Evolutionary conservation across 2,888 invertebrate species (phyloP), one percentile per base, ranked within the genome.

Genomic region (Bimastos eiseni): DNA sequence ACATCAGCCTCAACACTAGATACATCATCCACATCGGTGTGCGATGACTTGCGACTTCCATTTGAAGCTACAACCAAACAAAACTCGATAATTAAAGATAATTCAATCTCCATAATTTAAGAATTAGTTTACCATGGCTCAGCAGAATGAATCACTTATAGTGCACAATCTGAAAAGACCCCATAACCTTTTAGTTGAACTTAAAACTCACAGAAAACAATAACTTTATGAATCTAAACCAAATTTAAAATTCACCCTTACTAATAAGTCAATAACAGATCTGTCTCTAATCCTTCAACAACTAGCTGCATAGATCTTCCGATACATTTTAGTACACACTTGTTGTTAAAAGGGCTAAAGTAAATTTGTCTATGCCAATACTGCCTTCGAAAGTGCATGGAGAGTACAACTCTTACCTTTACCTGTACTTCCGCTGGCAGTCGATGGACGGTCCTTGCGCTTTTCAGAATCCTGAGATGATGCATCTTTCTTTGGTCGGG

Each of bases 401-500:
- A 70, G 30, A n/a, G 84, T 84, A 8, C 84, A 33, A 17, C 36
- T 34, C 86, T 86, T 34, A 86, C 86, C 86, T 86, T 24, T 86
- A 36, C 86, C 36, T 86, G 86, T 36, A 33, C 86, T 86, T 13
- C 34, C 37, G 17, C 24, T 34, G 86, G 86, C 37, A 37, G 34
- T 86, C 13, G 86, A 24, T 34, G 86, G 86, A 86, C 86, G 86
- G 37, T 86, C 86, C 37, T 86, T 86, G 36, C 37, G 86, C n/a
- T 86, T 86, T 36, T 86, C 86, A 34, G 86, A 86, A 86, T 86
- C 86, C 86, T 36, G 86, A 86, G 86, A 86, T 34, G 86, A 86
- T 34, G 86, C 19, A 34, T 86, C 86, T 36, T 86, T 86, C 37
- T 37, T 86, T 37, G 34, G 86, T 86, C 86, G 86, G 5, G n/a